These are phyloP conservation scores for Linurgus olivaceus DNA, from an alignment of 2,797 vertebrate species.

Conservation along the genomic window DNA sequence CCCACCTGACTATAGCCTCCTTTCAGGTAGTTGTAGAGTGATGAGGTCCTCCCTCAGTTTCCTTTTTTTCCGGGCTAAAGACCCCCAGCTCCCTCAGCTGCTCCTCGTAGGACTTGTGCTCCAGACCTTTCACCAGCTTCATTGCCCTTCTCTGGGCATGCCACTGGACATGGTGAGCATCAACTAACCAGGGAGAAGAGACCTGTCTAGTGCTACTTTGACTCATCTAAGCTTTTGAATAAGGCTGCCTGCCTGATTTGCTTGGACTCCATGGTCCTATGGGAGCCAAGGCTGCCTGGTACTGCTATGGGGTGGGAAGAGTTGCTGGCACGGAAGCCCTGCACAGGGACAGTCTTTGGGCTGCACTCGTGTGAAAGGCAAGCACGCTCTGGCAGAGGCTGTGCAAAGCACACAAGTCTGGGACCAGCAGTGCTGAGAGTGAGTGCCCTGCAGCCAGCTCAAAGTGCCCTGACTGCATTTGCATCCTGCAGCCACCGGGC, in stretches of 20 bases:
- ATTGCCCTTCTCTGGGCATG: not conserved
- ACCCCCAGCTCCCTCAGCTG: not conserved
- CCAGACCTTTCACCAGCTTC: not conserved
- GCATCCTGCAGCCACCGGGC: rapidly evolving
- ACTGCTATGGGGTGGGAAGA: not conserved
- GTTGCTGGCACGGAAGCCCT: not conserved
- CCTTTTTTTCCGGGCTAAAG: not conserved
- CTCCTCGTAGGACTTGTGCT: rapidly evolving
- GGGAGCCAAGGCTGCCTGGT: not conserved
- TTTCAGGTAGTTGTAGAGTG: not conserved
- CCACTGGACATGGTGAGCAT: not conserved
- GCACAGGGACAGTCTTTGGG: not conserved
- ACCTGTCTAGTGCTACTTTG: not conserved
- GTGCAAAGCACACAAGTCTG: not conserved
- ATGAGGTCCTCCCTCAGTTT: not conserved
- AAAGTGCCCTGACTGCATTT: too few species aligned
- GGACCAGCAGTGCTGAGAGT: not conserved
- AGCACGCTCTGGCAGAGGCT: not conserved
- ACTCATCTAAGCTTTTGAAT: not conserved
- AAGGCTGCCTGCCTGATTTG: not conserved
- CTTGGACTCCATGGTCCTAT: rapidly evolving
- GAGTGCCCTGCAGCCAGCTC: not conserved
- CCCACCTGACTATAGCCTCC: not conserved
- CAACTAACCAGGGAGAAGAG: not conserved
- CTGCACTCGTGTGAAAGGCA: not conserved